Evolutionary conservation across 2,888 invertebrate genomes (phyloP).

Genomic region (Petrolisthes manimaculis): DNA sequence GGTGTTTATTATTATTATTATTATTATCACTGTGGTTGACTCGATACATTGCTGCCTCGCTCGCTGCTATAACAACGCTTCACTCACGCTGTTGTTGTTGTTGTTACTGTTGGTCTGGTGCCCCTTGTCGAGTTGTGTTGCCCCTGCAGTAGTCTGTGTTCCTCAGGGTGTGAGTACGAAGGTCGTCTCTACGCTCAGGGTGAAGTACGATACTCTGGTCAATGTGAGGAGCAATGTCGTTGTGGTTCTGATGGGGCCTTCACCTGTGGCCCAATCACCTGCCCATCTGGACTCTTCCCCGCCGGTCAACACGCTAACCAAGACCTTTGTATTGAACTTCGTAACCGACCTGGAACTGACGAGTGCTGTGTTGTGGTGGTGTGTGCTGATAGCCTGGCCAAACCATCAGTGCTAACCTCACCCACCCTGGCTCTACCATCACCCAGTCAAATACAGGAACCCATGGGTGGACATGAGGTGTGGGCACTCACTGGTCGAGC

Average conservation of each 20-base stretch:
- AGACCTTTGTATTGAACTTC: conserved; percentile 55
- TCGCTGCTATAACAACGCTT: not conserved
- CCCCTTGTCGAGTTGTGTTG: not conserved
- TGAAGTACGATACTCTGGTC: conserved; percentile 38
- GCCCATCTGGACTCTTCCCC: conserved; percentile 45
- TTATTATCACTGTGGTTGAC: too few species aligned
- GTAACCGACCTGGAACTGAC: conserved; percentile 54
- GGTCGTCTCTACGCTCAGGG: conserved; percentile 46
- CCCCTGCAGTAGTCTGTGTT: conserved; percentile 30
- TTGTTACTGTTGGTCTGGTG: not conserved
- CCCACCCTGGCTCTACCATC: conserved; percentile 12
- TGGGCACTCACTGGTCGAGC: conserved; percentile 11
- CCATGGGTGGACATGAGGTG: not conserved
- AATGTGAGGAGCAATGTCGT: conserved; percentile 49
- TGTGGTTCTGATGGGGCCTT: conserved; percentile 45
- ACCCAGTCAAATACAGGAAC: not conserved
- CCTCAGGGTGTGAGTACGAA: conserved; percentile 53
- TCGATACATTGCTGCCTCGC: not conserved
- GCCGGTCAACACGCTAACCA: conserved; percentile 53
- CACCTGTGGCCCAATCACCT: conserved; percentile 42
- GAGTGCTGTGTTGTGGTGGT: conserved; percentile 59
- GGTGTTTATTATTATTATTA: too few species aligned
- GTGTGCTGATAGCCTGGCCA: conserved; percentile 44
- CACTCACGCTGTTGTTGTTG: not conserved
- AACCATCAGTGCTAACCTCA: conserved; percentile 19